phyloP scores from a whole-genome alignment of 2,888 invertebrate genomes.

The Muschampia plurimacula region DNA sequence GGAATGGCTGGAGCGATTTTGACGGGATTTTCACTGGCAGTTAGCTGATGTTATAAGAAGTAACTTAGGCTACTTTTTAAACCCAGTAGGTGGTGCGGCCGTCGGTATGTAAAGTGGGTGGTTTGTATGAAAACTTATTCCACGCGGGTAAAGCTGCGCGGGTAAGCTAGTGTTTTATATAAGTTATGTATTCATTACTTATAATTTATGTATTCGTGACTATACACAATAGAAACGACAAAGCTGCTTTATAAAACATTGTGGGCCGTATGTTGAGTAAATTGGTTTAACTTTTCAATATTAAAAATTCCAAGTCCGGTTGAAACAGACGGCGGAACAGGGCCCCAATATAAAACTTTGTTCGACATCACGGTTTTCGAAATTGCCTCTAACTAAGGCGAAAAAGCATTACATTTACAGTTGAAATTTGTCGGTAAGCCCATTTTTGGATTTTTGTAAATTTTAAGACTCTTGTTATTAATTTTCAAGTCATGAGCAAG shows the following conservation, averaged over 20 bases:
- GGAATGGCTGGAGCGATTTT: too few relatives aligned
- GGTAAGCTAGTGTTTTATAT: too few relatives aligned
- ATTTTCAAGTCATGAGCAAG: too few relatives aligned
- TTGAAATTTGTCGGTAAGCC: neutral
- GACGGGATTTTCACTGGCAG: too few relatives aligned
- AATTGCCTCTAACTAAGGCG: slow-evolving; percentile 6
- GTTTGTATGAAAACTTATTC: too few relatives aligned
- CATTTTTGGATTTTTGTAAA: neutral
- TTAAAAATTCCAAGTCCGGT: slow-evolving; percentile 20
- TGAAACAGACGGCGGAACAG: slow-evolving; percentile 16
- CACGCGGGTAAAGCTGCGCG: too few relatives aligned
- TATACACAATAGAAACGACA: neutral
- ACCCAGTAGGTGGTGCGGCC: too few relatives aligned
- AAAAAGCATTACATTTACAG: neutral
- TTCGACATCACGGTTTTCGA: slow-evolving; percentile 11
- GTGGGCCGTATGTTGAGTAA: slow-evolving; percentile 1
- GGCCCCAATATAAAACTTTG: slow-evolving; percentile 24
- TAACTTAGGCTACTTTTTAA: too few relatives aligned
- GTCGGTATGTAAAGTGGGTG: too few relatives aligned
- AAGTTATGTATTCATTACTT: too few relatives aligned
- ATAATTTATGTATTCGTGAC: too few relatives aligned
- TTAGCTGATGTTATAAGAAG: too few relatives aligned
- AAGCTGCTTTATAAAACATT: neutral
- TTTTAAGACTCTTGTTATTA: neutral
- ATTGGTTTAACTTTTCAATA: slow-evolving; percentile 18